Percentiles rank a stretch among this genome's conserved stretches.
phyloP scores from a whole-genome alignment of 2,113 vertebrate species.

The Podarcis raffonei region DNA sequence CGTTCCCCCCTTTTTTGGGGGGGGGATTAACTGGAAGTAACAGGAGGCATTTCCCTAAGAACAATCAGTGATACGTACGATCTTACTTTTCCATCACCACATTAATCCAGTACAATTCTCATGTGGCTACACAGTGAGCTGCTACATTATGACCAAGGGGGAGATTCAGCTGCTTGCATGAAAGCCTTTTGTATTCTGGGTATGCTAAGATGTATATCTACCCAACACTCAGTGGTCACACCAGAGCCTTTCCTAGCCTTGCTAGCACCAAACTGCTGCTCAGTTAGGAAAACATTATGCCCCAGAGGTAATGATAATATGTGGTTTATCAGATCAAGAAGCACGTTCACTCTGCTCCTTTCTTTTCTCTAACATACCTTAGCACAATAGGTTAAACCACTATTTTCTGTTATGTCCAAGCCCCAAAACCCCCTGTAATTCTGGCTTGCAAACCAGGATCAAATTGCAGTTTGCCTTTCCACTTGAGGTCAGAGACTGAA shows the following conservation, averaged over 20 bases:
- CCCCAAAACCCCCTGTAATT: background rate
- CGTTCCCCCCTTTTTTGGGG: too few relatives aligned
- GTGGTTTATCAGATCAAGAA: background rate
- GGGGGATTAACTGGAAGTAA: background rate
- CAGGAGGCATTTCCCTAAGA: background rate
- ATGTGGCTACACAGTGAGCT: background rate
- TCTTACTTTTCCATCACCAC: background rate
- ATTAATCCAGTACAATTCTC: background rate
- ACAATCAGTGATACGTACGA: background rate
- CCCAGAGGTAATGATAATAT: background rate
- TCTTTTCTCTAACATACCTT: background rate
- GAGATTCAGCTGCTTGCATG: background rate
- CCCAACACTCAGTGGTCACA: background rate
- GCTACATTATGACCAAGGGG: background rate
- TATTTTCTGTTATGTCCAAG: background rate
- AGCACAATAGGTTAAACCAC: background rate
- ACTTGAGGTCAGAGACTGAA: background rate
- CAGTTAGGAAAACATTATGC: background rate
- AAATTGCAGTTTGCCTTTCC: background rate
- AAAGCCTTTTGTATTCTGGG: background rate
- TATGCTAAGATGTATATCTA: background rate
- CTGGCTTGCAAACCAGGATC: background rate
- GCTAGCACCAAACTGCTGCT: background rate
- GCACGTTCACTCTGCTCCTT: background rate
- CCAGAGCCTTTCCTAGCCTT: background rate